Base-by-base conservation (phyloP, 2,888 invertebrate species). In the Caenorhabditis afra region DNA sequence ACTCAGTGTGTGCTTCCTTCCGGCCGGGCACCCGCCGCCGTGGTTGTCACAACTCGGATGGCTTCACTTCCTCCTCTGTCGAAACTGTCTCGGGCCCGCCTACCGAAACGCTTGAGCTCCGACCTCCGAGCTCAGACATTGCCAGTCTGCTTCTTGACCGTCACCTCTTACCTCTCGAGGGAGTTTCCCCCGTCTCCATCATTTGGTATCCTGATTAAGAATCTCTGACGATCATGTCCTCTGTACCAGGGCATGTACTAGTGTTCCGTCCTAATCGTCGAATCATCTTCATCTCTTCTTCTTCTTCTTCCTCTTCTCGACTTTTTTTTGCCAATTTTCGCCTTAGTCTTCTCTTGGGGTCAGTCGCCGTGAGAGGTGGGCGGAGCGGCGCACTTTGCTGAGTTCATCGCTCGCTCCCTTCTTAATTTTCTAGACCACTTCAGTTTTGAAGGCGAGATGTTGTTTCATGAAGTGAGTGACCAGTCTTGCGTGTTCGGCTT, bases 1-100 rank as follows among this genome's bases (percentile, higher is more conserved):
- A 68, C 70, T 62, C 57, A 64, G 57, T 73, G 64, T 73, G 70
- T 70, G 70, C 77, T 77, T 77, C 77, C 70, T 77, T 70, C 65
- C 58, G 58, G 59, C 55, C 62, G 64, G 74, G 65, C 74, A 74
- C 66, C 65, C 65, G 74, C 74, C 74, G 61, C 66, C 74, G 74
- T 65, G 74, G 66, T 52, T 71, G 70, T 66, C 70, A 65, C 68
- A 76, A 62, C 64, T 64, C 47, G 58, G 58, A 71, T 66, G 59
- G 59, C 70, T 62, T 44, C 65, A 61, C 71, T 65, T 66, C 77
- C 67, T 65, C 44, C 44, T 57, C 67, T 62, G 62, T 70, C 64
- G 50, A 58, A 70, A 64, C 64, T 44, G 10, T 62, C 20, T 12
- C 18, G 67, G 11, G 29, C 29, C 58, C 52, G 50, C 61, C 64